Evolutionary conservation across 2,797 vertebrate species (phyloP), one percentile per base, ranked within the genome.

Genomic region (Loris lydekkerianus): DNA sequence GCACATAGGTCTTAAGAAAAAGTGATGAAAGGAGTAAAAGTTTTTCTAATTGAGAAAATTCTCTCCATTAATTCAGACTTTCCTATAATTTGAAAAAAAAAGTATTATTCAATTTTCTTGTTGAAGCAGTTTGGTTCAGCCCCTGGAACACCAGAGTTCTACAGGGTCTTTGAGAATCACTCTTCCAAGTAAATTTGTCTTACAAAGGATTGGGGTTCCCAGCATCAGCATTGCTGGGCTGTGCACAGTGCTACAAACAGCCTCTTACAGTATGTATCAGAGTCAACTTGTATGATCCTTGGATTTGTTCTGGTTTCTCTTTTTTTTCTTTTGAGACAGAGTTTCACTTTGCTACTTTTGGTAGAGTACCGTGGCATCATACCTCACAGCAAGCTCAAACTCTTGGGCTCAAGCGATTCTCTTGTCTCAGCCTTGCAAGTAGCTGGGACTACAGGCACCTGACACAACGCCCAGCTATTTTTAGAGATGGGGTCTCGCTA

Each of bases 191-290:
- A 20, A 23, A 13, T 56, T 43, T 63, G 17, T 70, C 78, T 34
- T 10, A 21, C 0, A 25, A 34, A 34, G 56, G 83, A n/a, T 17
- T n/a, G 53, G 58, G 84, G 9, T 13, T 78, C 46, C 77, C 56
- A 7, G 1, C 0, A 4, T 46, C 29, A 31, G 21, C 10, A 0
- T 4, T 11, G 0, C 6, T 43, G 53, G 25, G 1, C 34, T 3
- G 13, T 11, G 43, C 5, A 0, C 58, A 61, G 23, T 1, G 21
- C 27, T 4, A 11, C 27, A 1, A 3, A 7, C 11, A 0, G 14
- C 53, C 5, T 70, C 61, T 61, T 15, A 13, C 1, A 2, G 77
- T 40, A 37, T 1, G 0, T 10, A 7, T 27, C 63, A 18, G 31
- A 14, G 6, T 58, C 34, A 58, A 60, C 49, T 58, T 37, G 29